Conservation (phyloP, 2,113 vertebrate genomes). For the Oxygymnocypris stewartii region DNA sequence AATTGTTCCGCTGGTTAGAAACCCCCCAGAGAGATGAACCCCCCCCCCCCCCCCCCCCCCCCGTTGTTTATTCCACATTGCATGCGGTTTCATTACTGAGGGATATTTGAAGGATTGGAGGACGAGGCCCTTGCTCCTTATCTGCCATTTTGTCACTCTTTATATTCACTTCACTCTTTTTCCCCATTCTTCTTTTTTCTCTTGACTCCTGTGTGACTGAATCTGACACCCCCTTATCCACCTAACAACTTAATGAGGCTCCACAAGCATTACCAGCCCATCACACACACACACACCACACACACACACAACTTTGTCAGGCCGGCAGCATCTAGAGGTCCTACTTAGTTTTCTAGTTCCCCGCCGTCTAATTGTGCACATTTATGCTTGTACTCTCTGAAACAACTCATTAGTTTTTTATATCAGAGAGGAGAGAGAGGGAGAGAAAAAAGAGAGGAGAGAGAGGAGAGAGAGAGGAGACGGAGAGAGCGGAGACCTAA, state of each 20-base stretch:
- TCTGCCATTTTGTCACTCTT: constrained; percentile 47
- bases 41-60: too few relatives aligned
- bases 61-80: not conserved
- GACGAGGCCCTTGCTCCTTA: constrained; percentile 26
- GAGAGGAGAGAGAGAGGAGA: not conserved
- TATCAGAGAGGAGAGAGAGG: not conserved
- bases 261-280: not conserved
- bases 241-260: constrained; percentile 46
- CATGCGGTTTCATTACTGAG: constrained; percentile 27
- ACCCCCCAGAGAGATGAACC: not conserved
- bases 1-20: not conserved
- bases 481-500: too few relatives aligned
- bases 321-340: not conserved
- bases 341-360: constrained; percentile 3
- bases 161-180: constrained; percentile 32
- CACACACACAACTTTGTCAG: not conserved
- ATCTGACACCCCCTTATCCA: constrained; percentile 35
- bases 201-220: constrained; percentile 41
- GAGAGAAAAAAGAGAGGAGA: not conserved
- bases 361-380: constrained; percentile 17
- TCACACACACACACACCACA: not conserved
- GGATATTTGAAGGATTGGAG: constrained; percentile 31
- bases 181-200: constrained; percentile 17
- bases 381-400: constrained; percentile 24
- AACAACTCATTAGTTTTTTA: constrained; percentile 31